Evolutionary conservation across 2,113 vertebrate genomes (phyloP), one percentile per base, ranked within the genome.

Genomic region (Varanus komodoensis): DNA sequence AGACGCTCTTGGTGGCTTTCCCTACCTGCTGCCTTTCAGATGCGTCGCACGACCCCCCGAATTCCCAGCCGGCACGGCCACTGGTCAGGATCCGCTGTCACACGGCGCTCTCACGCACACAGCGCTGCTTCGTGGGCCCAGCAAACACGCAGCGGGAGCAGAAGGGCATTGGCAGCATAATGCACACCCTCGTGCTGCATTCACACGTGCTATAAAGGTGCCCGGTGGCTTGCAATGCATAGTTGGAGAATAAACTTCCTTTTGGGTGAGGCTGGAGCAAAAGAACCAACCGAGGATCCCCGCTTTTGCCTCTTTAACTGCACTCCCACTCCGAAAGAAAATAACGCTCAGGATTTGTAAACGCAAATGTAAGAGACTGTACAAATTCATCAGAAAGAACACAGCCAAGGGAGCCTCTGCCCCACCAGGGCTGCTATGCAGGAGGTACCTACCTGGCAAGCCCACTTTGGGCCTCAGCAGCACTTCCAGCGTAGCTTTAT

Each of bases 391-490:
- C 29, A 34, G 1, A 61, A 19, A 1, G 8, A 64, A 64, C 19
- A 82, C n/a, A 34, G 4, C 34, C 57, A 38, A 44, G 38, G 38
- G 38, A 44, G 38, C 38, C 38, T 44, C 38, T 54, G 54, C 54
- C 5, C 54, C 54, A 54, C 54, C 38, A 29, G 0, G 6, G 32
- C 17, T 48, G 2, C 21, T n/a, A 52, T 1, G 34, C 38, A 0
- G 4, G 19, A 6, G 1, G 5, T 15, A 2, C 57, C 92, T 94
- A 99, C 99, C 97, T 74, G 98, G 97, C 52, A 99, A 95, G 68
- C 99, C 98, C 3, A 98, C 97, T 96, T 99, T 99, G 6, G 98
- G 98, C 84, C 98, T 98, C 8, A 99, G 96, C 91, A 99, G 73
- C 91, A 99, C 99, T 92, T 99, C 99, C 82, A 99, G 73, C 0